phyloP scores from a whole-genome alignment of 2,113 vertebrate species.

The Rallus limicola region DNA sequence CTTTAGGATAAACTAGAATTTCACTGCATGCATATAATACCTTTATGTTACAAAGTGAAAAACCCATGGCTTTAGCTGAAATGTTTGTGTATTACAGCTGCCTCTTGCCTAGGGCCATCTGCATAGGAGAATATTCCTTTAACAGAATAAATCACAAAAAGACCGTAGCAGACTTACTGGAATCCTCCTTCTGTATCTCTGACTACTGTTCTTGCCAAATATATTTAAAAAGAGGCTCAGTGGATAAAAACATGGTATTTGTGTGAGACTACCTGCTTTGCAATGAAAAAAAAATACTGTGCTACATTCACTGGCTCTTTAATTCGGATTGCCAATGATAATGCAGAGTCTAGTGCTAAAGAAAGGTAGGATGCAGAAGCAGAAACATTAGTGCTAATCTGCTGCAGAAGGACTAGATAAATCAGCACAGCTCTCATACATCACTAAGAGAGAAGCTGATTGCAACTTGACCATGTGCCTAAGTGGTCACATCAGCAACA shows the following conservation, averaged over 20 bases:
- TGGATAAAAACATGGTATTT: slow-evolving; percentile 64
- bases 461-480: slow-evolving; percentile 84
- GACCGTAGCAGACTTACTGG: slow-evolving; percentile 52
- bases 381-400: slow-evolving; percentile 82
- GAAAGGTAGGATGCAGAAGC: slow-evolving; percentile 80
- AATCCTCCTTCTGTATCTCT: slow-evolving; percentile 57
- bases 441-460: slow-evolving; percentile 78
- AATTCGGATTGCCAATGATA: slow-evolving; percentile 80
- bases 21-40: background rate
- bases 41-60: slow-evolving; percentile 37
- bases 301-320: slow-evolving; percentile 79
- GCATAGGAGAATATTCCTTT: slow-evolving; percentile 54
- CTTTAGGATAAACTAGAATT: slow-evolving; percentile 1
- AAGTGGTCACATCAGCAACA: slow-evolving; percentile 77
- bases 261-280: slow-evolving; percentile 77
- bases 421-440: slow-evolving; percentile 79
- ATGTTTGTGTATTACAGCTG: background rate
- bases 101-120: slow-evolving; percentile 55
- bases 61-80: slow-evolving; percentile 29
- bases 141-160: slow-evolving; percentile 68
- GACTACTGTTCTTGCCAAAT: slow-evolving; percentile 61
- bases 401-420: slow-evolving; percentile 81
- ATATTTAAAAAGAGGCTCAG: slow-evolving; percentile 59
- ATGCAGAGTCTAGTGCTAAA: slow-evolving; percentile 61
- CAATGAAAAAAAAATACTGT: slow-evolving; percentile 65